Percentiles rank a stretch among this genome's conserved stretches.
Conservation (phyloP, 1,140 invertebrate genomes). For the Hetaerina americana region DNA sequence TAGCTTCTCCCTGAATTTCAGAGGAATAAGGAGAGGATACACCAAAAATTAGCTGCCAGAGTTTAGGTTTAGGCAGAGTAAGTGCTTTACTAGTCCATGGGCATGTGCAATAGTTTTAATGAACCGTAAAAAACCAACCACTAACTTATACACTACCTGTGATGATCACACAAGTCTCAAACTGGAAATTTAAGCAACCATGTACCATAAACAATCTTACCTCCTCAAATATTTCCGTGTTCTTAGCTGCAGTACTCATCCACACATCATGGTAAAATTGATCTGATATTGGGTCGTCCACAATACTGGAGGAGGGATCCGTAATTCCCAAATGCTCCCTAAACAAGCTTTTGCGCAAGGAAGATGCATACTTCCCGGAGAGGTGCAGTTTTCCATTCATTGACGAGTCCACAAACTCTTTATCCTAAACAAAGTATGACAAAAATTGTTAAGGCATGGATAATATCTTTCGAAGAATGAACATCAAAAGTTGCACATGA, state of each 20-base stretch:
- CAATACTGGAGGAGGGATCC: slow-evolving; percentile 34
- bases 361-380: slow-evolving; percentile 73
- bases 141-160: too few species aligned
- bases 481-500: too few species aligned
- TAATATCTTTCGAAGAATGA: slow-evolving; percentile 5
- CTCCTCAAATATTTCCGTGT: slow-evolving; percentile 79
- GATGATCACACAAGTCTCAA: too few species aligned
- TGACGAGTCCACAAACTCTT: slow-evolving; percentile 58
- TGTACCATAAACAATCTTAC: too few species aligned
- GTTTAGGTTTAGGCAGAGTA: too few species aligned
- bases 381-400: slow-evolving; percentile 70
- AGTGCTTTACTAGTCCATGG: too few species aligned
- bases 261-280: slow-evolving; percentile 72
- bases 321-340: slow-evolving; percentile 70
- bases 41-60: too few species aligned
- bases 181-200: too few species aligned
- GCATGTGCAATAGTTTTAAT: too few species aligned
- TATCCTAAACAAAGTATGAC: slow-evolving; percentile 41
- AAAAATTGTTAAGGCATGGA: slow-evolving; percentile 7
- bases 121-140: too few species aligned
- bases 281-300: slow-evolving; percentile 60
- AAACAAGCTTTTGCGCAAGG: slow-evolving; percentile 72
- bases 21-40: too few species aligned
- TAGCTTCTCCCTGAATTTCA: too few species aligned
- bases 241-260: slow-evolving; percentile 57